phyloP scores from a whole-genome alignment of 2,797 vertebrate genomes.

The Schizopygopsis malacanthus region DNA sequence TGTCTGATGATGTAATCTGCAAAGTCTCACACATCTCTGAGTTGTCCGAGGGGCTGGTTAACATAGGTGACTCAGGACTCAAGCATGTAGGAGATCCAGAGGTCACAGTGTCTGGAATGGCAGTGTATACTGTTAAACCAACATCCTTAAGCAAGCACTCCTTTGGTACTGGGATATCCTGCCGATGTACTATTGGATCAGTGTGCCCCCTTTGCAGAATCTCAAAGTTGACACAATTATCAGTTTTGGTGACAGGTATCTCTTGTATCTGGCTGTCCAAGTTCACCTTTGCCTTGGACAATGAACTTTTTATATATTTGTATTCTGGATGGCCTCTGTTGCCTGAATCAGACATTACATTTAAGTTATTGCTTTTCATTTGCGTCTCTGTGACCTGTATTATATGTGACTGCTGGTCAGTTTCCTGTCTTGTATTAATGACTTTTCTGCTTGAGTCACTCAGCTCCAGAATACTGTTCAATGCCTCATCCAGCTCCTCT shows the following conservation, averaged over 20 bases:
- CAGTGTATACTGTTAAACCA: conserved; percentile 78
- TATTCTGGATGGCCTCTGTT: conserved; percentile 71
- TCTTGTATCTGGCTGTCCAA: conserved; percentile 64
- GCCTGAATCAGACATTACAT: conserved; percentile 70
- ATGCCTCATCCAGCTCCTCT: conserved; percentile 67
- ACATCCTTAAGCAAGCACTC: conserved; percentile 81
- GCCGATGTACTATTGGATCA: conserved; percentile 66
- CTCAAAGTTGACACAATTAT: conserved; percentile 57
- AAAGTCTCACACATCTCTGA: conserved; percentile 65
- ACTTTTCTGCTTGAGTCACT: conserved; percentile 60
- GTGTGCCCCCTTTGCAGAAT: conserved; percentile 52
- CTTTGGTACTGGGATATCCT: conserved; percentile 80
- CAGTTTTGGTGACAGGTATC: conserved; percentile 54
- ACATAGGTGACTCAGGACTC: conserved; percentile 73
- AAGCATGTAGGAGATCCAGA: conserved; percentile 71
- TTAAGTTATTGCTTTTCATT: conserved; percentile 65
- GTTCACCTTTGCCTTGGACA: conserved; percentile 63
- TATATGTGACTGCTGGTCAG: conserved; percentile 48
- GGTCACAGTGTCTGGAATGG: conserved; percentile 71
- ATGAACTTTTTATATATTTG: conserved; percentile 64
- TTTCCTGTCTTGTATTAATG: conserved; percentile 58
- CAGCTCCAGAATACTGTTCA: conserved; percentile 63
- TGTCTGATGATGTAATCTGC: conserved; percentile 66
- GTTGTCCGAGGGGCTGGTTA: conserved; percentile 70
- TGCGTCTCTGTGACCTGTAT: conserved; percentile 62